Conservation (phyloP, 2,888 invertebrate genomes). For the Junonia oenone region DNA sequence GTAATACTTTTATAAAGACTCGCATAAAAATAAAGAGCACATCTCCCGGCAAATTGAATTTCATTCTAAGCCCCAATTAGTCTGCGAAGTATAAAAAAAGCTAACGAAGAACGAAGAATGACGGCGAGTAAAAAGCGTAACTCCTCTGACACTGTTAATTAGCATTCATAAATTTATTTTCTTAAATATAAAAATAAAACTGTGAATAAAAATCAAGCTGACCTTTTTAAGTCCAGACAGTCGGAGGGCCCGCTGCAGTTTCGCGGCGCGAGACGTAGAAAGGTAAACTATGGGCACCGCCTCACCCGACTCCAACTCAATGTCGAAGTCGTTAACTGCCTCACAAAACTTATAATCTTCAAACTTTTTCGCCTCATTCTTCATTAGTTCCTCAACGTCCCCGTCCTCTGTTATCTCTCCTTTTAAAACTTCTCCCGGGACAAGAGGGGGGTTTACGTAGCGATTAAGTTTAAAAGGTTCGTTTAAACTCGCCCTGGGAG, state of each 20-base stretch:
- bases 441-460: slow-evolving; percentile 62
- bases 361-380: slow-evolving; percentile 60
- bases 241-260: slow-evolving; percentile 75
- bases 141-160: slow-evolving; percentile 10
- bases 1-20: not conserved
- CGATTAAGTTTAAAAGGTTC: slow-evolving; percentile 47
- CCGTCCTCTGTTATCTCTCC: slow-evolving; percentile 53
- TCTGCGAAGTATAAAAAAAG: slow-evolving; percentile 2
- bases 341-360: slow-evolving; percentile 69
- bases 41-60: slow-evolving; percentile 6
- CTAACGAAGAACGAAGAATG: slow-evolving; percentile 12
- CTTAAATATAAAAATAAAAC: not conserved
- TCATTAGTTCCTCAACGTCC: slow-evolving; percentile 58
- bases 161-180: slow-evolving; percentile 13
- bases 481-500: slow-evolving; percentile 39
- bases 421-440: slow-evolving; percentile 59
- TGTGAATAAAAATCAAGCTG: slow-evolving; percentile 32
- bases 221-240: slow-evolving; percentile 81
- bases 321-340: slow-evolving; percentile 70
- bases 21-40: not conserved
- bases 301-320: slow-evolving; percentile 62
- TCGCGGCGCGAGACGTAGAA: slow-evolving; percentile 71
- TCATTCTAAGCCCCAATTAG: slow-evolving; percentile 16
- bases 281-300: slow-evolving; percentile 71
- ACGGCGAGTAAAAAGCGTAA: slow-evolving; percentile 9